These are phyloP conservation scores for Hanleya hanleyi DNA, from an alignment of 2,888 invertebrate species.

Conservation along the genomic window DNA sequence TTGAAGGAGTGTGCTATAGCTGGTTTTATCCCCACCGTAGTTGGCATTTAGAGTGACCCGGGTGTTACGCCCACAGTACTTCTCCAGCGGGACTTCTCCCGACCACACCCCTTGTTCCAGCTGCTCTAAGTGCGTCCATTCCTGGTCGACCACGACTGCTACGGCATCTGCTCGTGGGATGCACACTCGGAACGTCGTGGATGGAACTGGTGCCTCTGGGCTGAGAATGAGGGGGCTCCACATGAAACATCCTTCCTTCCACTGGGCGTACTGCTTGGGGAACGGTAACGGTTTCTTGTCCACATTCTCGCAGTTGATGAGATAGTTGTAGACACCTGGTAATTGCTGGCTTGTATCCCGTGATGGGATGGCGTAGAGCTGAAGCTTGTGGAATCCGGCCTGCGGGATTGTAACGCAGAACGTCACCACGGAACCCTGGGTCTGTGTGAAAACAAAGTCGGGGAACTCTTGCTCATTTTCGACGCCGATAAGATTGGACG, in stretches of 20 bases:
- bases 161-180: conserved; percentile 71
- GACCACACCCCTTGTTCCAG: conserved; percentile 61
- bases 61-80: conserved; percentile 55
- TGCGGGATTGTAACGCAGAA: conserved; percentile 64
- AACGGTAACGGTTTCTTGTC: conserved; percentile 59
- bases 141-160: conserved; percentile 70
- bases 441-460: conserved; percentile 70
- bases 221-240: conserved; percentile 61
- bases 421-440: conserved; percentile 52
- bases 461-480: conserved; percentile 62
- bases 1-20: conserved; percentile 72
- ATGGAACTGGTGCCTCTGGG: conserved; percentile 32
- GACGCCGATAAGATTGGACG: conserved; percentile 70
- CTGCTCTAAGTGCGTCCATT: conserved; percentile 70
- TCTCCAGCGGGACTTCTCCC: conserved; percentile 60
- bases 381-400: conserved; percentile 72
- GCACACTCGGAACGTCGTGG: conserved; percentile 60
- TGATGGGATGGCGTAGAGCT: conserved; percentile 70
- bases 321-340: conserved; percentile 73
- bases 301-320: conserved; percentile 66
- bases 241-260: conserved; percentile 74
- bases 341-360: conserved; percentile 68
- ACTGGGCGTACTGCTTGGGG: conserved; percentile 74
- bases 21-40: conserved; percentile 68
- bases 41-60: conserved; percentile 72